A percentile compares a stretch with the other conserved stretches of the same genome.
Evolutionary conservation across 2,888 invertebrate species (phyloP).

Genomic region (Cheilosia urbana): DNA sequence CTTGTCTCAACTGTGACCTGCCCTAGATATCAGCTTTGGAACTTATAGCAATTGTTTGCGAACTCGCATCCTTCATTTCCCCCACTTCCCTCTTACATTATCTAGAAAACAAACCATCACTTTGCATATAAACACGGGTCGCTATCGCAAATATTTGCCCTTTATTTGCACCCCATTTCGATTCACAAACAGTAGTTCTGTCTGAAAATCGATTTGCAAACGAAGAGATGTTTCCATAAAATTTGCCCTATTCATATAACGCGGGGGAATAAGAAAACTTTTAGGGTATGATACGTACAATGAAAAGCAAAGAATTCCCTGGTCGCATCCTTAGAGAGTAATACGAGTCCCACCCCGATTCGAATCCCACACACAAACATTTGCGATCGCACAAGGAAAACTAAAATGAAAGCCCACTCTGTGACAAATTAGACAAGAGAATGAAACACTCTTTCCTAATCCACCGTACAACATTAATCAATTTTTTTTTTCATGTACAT

Average conservation of each 20-base stretch:
- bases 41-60: neutral
- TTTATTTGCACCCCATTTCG: conserved; percentile 26
- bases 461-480: conserved; percentile 78
- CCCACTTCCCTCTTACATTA: neutral
- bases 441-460: conserved; percentile 77
- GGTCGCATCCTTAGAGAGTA: conserved; percentile 26
- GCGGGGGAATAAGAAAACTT: conserved; percentile 27
- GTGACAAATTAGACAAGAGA: conserved; percentile 70
- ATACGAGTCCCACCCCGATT: conserved; percentile 50
- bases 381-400: conserved; percentile 27
- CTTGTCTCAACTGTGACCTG: too few species aligned
- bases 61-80: neutral
- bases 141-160: conserved; percentile 45
- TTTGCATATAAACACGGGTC: conserved; percentile 34
- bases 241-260: conserved; percentile 35
- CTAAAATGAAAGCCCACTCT: conserved; percentile 46
- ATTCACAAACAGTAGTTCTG: conserved; percentile 24
- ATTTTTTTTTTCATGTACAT: conserved; percentile 76
- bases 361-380: conserved; percentile 65
- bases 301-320: neutral
- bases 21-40: too few species aligned
- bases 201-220: conserved; percentile 45
- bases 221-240: neutral
- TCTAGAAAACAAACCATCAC: conserved; percentile 17
- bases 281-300: conserved; percentile 18